Evolutionary conservation across 2,113 vertebrate genomes (phyloP), one percentile per base, ranked within the genome.

Genomic region (Laticauda laticaudata): DNA sequence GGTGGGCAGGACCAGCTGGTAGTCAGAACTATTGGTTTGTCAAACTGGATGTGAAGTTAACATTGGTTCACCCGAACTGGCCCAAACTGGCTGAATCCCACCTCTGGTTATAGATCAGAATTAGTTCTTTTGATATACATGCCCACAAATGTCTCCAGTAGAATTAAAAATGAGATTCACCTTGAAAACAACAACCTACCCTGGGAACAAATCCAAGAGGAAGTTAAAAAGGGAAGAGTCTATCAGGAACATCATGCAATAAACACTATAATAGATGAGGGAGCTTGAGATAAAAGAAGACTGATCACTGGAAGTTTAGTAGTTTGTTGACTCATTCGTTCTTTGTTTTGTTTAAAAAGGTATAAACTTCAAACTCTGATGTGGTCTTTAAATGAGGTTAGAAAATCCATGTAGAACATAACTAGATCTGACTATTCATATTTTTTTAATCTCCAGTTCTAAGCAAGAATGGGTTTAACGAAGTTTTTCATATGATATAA

Each of bases 271-370:
- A 90, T 2, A n/a, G 21, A 86, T 69, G 57, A 51, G 45, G 54
- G 75, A 91, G 61, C 12, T 20, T 86, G 43, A 90, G 55, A 93
- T 93, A 93, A 93, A 45, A 45, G 45, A 86, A 90, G 86, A 51
- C 43, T 90, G 11, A 26, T 90, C 59, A 86, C 26, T 89, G 64
- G 61, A 45, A 34, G 14, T 8, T 7, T 86, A 86, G 53, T 51
- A 81, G 45, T 85, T 85, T 90, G 43, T 39, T 86, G 54, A 48
- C 55, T 59, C 54, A 86, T 54, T 89, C 61, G 20, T 75, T 88
- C 34, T 81, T 81, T 21, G 75, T 21, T 81, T 81, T 43, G 75
- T 75, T 69, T 34, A 20, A 24, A 39, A n/a, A 54, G 26, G 14
- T 64, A 81, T 34, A 55, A 29, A 45, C 7, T n/a, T n/a, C 15